phyloP scores from a whole-genome alignment of 2,888 invertebrate genomes.

The Diaperis boleti region DNA sequence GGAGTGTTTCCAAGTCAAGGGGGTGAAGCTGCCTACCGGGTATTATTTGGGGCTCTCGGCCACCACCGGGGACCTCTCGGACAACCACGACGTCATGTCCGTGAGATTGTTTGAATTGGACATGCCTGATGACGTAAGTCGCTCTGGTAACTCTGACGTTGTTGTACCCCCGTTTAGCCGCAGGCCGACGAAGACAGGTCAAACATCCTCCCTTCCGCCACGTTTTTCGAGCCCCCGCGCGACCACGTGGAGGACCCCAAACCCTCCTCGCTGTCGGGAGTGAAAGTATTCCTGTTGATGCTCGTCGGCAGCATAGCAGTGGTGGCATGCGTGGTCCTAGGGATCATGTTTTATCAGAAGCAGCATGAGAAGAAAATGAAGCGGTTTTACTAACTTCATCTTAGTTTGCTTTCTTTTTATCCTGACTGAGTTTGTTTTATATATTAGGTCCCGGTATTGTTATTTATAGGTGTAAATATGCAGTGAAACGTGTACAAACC shows the following conservation, averaged over 20 bases:
- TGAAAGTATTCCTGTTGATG: conserved; percentile 91
- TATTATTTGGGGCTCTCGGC: conserved; percentile 96
- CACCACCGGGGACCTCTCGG: conserved; percentile 96
- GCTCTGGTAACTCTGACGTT: neutral
- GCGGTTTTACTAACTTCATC: conserved; percentile 79
- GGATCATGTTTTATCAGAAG: conserved; percentile 94
- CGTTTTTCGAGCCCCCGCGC: conserved; percentile 90
- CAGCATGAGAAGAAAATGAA: conserved; percentile 90
- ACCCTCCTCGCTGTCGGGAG: conserved; percentile 86
- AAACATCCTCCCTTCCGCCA: conserved; percentile 88
- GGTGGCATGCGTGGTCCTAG: conserved; percentile 86
- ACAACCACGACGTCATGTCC: conserved; percentile 95
- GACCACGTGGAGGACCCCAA: conserved; percentile 92
- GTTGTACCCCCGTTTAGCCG: conserved; percentile 64
- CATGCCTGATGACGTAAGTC: conserved; percentile 73
- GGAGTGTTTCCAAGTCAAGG: conserved; percentile 89
- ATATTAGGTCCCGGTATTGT: conserved; percentile 19
- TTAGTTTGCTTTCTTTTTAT: conserved; percentile 9
- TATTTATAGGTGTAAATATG: conserved; percentile 32
- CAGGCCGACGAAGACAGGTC: conserved; percentile 79
- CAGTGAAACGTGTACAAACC: conserved; percentile 31
- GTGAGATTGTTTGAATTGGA: conserved; percentile 95
- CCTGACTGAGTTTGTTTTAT: conserved; percentile 29
- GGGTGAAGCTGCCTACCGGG: conserved; percentile 92
- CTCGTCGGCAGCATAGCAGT: conserved; percentile 86